Evolutionary conservation across 2,888 invertebrate genomes (phyloP).

Genomic region (Glyphotaelius pellucidus): DNA sequence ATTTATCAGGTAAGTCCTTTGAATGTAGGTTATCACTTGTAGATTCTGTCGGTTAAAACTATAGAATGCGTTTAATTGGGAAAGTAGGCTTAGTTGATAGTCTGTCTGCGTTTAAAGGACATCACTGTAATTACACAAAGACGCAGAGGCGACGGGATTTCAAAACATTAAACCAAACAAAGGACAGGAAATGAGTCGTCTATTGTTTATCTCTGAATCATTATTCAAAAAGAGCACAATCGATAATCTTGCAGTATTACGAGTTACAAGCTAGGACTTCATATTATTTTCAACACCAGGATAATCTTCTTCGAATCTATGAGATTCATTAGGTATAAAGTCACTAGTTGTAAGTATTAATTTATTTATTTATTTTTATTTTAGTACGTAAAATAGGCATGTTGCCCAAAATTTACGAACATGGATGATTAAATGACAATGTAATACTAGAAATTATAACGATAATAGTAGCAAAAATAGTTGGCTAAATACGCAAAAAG

Average conservation of each 20-base stretch:
- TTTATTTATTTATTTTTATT: too few relatives aligned
- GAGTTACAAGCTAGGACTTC: neutral
- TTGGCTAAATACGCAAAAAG: too few relatives aligned
- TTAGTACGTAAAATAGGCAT: too few relatives aligned
- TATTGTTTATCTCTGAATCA: slow-evolving; percentile 7
- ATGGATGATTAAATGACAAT: too few relatives aligned
- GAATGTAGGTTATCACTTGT: neutral
- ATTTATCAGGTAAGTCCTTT: neutral
- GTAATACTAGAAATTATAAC: too few relatives aligned
- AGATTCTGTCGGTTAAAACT: neutral
- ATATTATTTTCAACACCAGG: neutral
- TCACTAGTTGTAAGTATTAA: too few relatives aligned
- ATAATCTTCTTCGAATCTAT: neutral
- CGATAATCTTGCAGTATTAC: neutral
- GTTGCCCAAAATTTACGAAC: too few relatives aligned
- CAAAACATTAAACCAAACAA: neutral
- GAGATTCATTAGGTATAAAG: too few relatives aligned
- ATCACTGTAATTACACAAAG: neutral
- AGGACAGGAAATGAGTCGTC: slow-evolving; percentile 13
- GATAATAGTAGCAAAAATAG: too few relatives aligned
- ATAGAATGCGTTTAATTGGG: neutral
- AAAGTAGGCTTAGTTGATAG: neutral
- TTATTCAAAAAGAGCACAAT: neutral
- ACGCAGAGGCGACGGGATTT: neutral
- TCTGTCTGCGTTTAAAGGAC: neutral